Conservation (phyloP, 2,113 vertebrate species). For the Chaetorhynchus papuensis region DNA sequence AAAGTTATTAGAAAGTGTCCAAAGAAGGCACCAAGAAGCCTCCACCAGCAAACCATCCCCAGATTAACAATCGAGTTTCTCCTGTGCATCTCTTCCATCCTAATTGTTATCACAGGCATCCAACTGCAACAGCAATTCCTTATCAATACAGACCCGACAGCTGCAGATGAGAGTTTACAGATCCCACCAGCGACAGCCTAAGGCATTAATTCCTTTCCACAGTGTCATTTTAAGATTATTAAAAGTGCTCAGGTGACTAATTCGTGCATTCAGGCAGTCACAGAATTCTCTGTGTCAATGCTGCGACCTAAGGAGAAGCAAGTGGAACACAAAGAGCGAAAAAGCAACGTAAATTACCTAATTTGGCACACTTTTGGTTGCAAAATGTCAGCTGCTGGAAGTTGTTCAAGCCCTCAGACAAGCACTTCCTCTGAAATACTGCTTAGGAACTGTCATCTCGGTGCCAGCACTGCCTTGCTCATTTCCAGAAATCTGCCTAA, state of each 20-base stretch:
- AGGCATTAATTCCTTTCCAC: not conserved
- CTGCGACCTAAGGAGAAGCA: not conserved
- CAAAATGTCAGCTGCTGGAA: not conserved
- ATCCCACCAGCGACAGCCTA: not conserved
- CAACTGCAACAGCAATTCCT: not conserved
- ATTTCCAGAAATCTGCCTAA: constrained; percentile 23
- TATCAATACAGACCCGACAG: not conserved
- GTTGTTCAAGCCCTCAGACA: not conserved
- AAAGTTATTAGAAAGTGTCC: not conserved
- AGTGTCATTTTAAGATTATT: not conserved
- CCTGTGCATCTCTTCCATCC: not conserved
- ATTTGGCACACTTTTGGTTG: not conserved
- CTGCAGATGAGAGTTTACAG: not conserved
- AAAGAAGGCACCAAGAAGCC: not conserved
- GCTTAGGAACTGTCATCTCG: not conserved
- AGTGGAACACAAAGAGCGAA: not conserved
- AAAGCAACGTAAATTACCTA: not conserved
- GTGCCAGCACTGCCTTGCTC: not conserved
- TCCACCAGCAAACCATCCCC: not conserved
- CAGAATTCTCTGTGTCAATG: not conserved
- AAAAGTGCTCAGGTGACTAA: not conserved
- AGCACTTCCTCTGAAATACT: not conserved
- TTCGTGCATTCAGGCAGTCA: not conserved
- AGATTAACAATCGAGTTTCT: not conserved
- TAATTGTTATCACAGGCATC: not conserved